Conservation (phyloP, 2,113 vertebrate species). For the Proterorhinus semilunaris region DNA sequence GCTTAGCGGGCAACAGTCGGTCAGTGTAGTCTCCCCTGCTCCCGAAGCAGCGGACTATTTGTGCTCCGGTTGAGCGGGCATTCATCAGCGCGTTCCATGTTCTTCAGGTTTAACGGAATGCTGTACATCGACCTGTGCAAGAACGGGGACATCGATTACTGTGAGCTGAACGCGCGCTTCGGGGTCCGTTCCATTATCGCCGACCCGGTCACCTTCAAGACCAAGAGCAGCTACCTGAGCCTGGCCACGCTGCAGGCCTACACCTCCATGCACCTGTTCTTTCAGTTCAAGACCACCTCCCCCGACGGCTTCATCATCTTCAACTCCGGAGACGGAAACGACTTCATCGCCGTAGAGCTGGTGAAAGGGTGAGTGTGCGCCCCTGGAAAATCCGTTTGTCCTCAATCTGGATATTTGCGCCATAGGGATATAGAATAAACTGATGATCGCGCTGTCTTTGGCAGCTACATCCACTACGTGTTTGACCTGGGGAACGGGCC, state of each 20-base stretch:
- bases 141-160: conserved; percentile 97
- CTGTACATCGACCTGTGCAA: conserved; percentile 99
- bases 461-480: conserved; percentile 97
- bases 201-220: conserved; percentile 96
- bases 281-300: conserved; percentile 98
- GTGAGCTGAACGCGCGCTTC: conserved; percentile 95
- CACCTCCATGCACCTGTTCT: conserved; percentile 99
- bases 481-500: conserved; percentile 97
- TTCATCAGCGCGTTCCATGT: not conserved
- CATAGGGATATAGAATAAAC: no score
- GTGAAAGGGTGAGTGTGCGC: conserved; percentile 87
- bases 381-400: no score
- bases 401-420: no score
- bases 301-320: conserved; percentile 96
- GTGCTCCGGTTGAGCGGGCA: no score
- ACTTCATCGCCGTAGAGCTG: conserved; percentile 96
- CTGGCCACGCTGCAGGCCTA: conserved; percentile 96
- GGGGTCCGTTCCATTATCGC: conserved; percentile 96
- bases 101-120: conserved; percentile 89
- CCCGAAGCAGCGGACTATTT: no score
- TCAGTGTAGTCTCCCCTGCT: no score
- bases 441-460: not conserved
- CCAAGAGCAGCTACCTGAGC: conserved; percentile 96
- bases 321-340: conserved; percentile 86
- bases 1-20: no score